Percentiles rank a stretch among this genome's conserved stretches.
Evolutionary conservation across 37 sponge, comb jelly and placozoan species (phyloP).

Genomic region (Crambe crambe): DNA sequence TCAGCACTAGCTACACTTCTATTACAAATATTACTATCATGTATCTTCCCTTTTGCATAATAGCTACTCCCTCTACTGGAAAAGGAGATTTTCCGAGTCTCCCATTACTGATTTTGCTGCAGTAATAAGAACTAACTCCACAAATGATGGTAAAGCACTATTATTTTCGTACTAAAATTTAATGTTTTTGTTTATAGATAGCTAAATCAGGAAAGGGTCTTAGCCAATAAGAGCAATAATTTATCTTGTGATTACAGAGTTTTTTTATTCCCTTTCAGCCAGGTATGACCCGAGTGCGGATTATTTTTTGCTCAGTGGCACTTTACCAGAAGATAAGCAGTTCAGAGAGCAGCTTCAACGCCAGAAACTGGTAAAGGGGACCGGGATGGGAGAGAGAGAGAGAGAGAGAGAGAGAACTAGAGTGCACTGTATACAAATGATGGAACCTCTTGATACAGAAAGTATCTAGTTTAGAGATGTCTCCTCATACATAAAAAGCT

Average conservation of each 20-base stretch:
- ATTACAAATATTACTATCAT: neutral
- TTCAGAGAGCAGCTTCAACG: constrained; percentile 44
- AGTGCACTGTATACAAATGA: too few relatives aligned
- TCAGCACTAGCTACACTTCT: neutral
- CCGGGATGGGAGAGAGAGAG: neutral
- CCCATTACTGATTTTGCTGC: constrained; percentile 38
- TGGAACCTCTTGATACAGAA: too few relatives aligned
- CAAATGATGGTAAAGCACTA: constrained; percentile 22
- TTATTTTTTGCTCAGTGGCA: constrained; percentile 67
- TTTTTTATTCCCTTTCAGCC: neutral
- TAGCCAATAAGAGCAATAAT: neutral
- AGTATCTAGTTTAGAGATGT: too few relatives aligned
- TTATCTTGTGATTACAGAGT: neutral
- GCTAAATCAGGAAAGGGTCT: neutral
- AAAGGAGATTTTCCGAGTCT: constrained; percentile 20
- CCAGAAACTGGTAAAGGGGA: constrained; percentile 41
- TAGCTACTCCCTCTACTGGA: constrained; percentile 68
- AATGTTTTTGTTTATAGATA: neutral
- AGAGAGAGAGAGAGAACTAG: constrained; percentile 5
- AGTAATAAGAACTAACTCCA: constrained; percentile 67
- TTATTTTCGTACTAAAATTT: neutral
- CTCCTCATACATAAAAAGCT: too few relatives aligned
- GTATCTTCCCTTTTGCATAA: neutral
- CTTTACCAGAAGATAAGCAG: constrained; percentile 64
- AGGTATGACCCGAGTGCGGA: constrained; percentile 44